Base-by-base conservation (phyloP, 2,888 invertebrate species). In the Drosophila prolongata region DNA sequence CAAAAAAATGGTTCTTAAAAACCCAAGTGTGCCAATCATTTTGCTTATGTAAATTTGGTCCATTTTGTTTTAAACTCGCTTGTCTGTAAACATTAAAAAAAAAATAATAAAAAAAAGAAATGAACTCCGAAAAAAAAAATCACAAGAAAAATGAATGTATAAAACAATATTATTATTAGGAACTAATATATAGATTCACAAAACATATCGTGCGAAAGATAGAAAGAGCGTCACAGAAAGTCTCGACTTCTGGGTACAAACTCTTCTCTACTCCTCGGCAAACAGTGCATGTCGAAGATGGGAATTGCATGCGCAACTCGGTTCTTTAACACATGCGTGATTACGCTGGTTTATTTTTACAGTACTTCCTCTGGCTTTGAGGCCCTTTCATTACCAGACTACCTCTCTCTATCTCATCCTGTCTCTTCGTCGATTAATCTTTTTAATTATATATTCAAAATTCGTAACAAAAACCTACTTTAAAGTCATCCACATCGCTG, bases 381-480 rank as follows among this genome's bases (percentile, higher is more conserved):
- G 8, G 8, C 30, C 30, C 30, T 30, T 30, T 30, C 30, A 9
- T 30, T 30, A 30, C 30, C 30, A 30, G 8, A 11, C 13, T 11
- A n/a, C 34, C 43, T 30, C 40, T 74, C 13, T 53, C 16, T 27
- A 27, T 14, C 6, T 24, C 24, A 24, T 24, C 24, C 24, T 24
- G 24, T 57, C 9, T 27, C 4, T 14, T 49, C 24, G 10, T 49
- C 37, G 24, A 27, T 43, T 38, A 34, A 40, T 42, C 14, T 53
- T 49, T 38, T 58, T 69, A 66, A 77, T 86, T 83, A 86, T 70
- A 46, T 67, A 88, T 86, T 83, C 84, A 73, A 76, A 79, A 77
- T 81, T 79, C 77, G 78, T 84, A 81, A 75, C 82, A 73, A 77
- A 81, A 82, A 79, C 78, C 80, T 75, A 77, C 76, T 77, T 81